phyloP scores from a whole-genome alignment of 2,888 invertebrate genomes.

The Lasioglossum morio region DNA sequence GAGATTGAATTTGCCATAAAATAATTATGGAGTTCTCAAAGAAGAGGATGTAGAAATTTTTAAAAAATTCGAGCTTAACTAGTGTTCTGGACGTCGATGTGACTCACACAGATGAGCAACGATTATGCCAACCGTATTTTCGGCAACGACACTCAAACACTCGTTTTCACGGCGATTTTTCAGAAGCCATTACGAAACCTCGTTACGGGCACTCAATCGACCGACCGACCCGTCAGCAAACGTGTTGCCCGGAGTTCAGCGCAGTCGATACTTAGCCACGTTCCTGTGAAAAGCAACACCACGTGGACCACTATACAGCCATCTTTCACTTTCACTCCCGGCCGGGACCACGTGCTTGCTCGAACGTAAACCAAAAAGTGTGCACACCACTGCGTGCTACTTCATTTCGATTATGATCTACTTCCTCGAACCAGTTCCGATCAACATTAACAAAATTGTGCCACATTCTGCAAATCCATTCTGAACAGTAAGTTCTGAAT shows the following conservation, averaged over 20 bases:
- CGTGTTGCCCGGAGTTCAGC: constrained; percentile 44
- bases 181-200: constrained; percentile 1
- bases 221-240: not conserved
- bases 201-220: not conserved
- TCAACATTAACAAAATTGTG: not conserved
- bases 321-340: constrained; percentile 76
- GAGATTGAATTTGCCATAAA: not conserved
- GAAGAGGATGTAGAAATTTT: not conserved
- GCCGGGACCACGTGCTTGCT: constrained; percentile 66
- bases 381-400: not conserved
- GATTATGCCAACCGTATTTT: not conserved
- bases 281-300: constrained; percentile 59
- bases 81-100: not conserved
- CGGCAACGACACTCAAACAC: not conserved
- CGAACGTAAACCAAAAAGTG: constrained; percentile 50
- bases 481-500: not conserved
- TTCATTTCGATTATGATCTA: constrained; percentile 7
- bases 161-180: not conserved
- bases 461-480: not conserved
- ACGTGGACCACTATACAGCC: constrained; percentile 69
- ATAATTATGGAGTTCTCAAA: not conserved
- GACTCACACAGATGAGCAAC: not conserved
- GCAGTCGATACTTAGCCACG: constrained; percentile 55
- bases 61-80: not conserved
- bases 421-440: not conserved